Evolutionary conservation across 2,113 vertebrate genomes (phyloP).

Genomic region (Stigmatopora nigra): DNA sequence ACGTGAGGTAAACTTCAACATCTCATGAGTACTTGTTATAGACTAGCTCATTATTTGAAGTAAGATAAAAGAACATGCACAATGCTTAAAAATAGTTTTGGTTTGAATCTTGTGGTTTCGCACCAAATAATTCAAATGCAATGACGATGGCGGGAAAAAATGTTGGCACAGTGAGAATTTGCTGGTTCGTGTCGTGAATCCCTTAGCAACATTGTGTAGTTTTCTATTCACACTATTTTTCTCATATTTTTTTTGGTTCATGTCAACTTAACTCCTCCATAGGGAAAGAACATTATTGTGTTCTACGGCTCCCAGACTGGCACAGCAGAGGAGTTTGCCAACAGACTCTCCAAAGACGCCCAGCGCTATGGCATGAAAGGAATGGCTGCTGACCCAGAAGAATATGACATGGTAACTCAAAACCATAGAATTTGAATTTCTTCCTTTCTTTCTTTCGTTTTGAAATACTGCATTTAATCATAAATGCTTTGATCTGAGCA

Average conservation of each 20-base stretch:
- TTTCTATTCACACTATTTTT: background rate
- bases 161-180: background rate
- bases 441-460: background rate
- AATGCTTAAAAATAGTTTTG: constrained; percentile 13
- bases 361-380: constrained; percentile 94
- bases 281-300: constrained; percentile 90
- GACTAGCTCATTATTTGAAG: constrained; percentile 7
- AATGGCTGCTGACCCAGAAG: constrained; percentile 92
- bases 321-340: constrained; percentile 92
- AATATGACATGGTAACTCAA: constrained; percentile 85
- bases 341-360: constrained; percentile 89
- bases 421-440: background rate
- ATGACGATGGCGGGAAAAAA: constrained; percentile 6
- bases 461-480: background rate
- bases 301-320: constrained; percentile 98
- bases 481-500: background rate
- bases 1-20: background rate
- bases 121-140: constrained; percentile 39
- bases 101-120: constrained; percentile 44
- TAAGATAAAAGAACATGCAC: background rate
- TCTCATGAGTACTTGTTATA: background rate
- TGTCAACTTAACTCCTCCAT: background rate
- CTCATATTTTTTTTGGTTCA: background rate
- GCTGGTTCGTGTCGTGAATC: constrained; percentile 11
- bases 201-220: background rate